These are phyloP conservation scores for Hydraecia micacea DNA, from an alignment of 2,888 invertebrate genomes.

Conservation along the genomic window DNA sequence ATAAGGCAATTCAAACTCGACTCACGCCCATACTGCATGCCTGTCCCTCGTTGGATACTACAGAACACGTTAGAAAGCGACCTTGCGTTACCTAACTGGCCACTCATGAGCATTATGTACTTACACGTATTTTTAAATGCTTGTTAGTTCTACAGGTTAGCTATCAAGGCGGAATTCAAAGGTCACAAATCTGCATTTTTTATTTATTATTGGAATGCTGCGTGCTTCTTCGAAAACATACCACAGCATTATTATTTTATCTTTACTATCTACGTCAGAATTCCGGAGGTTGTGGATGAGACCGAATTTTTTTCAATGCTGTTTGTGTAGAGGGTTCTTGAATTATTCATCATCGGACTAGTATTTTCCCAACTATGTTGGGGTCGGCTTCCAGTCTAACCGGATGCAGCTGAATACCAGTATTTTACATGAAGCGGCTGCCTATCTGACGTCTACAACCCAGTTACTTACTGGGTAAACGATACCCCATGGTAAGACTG, in stretches of 20 bases:
- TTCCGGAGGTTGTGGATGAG: background rate
- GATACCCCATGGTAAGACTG: too few relatives aligned
- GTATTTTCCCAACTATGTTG: background rate
- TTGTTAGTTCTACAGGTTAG: constrained; percentile 31
- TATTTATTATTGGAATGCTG: constrained; percentile 9
- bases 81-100: constrained; percentile 75
- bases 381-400: background rate
- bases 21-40: constrained; percentile 58
- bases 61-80: constrained; percentile 76
- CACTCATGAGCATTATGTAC: constrained; percentile 61
- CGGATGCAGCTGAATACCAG: background rate
- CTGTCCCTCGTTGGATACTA: constrained; percentile 55
- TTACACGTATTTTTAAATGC: constrained; percentile 35
- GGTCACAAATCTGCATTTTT: constrained; percentile 2
- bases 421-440: too few relatives aligned
- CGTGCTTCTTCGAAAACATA: constrained; percentile 1
- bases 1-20: constrained; percentile 60
- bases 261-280: background rate
- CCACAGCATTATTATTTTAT: too few relatives aligned
- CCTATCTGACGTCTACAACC: too few relatives aligned
- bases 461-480: too few relatives aligned
- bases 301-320: background rate
- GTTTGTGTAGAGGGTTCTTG: background rate
- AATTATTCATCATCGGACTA: background rate
- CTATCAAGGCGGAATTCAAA: constrained; percentile 27